These are phyloP conservation scores for Hydrochoerus hydrochaeris DNA, from an alignment of 2,113 vertebrate species.

Conservation along the genomic window DNA sequence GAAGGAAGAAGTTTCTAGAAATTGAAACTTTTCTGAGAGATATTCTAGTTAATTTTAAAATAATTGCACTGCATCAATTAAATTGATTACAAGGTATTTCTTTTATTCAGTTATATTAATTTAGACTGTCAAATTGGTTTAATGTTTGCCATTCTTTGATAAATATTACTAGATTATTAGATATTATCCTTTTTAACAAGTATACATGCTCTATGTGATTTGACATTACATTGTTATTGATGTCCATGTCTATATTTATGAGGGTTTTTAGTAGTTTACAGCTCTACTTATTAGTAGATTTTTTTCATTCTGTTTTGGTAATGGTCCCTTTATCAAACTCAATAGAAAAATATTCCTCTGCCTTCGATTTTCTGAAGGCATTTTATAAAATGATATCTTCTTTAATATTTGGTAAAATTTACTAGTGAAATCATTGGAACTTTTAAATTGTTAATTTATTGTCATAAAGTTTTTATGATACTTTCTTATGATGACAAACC, in stretches of 20 bases:
- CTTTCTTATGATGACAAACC: neutral
- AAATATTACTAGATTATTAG: neutral
- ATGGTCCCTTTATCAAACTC: neutral
- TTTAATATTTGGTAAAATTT: neutral
- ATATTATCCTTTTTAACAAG: neutral
- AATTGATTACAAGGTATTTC: constrained; percentile 17
- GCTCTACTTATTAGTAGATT: neutral
- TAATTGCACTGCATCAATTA: constrained; percentile 8
- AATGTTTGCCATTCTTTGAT: neutral
- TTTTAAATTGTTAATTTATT: neutral
- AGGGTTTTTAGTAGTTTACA: neutral
- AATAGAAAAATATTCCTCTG: neutral
- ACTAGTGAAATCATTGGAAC: neutral
- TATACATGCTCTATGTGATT: neutral
- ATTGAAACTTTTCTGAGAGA: constrained; percentile 48
- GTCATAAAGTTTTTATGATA: neutral
- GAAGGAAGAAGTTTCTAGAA: constrained; percentile 41
- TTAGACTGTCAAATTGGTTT: constrained; percentile 1
- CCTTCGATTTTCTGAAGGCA: neutral
- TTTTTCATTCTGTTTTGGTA: neutral
- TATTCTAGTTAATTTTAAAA: constrained; percentile 48
- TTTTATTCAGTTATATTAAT: constrained; percentile 41
- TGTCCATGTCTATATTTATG: neutral
- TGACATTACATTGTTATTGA: neutral
- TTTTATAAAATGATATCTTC: neutral